Percentiles rank a stretch among this genome's conserved stretches.
phyloP scores from a whole-genome alignment of 2,888 invertebrate genomes.

The Agrypnus murinus region DNA sequence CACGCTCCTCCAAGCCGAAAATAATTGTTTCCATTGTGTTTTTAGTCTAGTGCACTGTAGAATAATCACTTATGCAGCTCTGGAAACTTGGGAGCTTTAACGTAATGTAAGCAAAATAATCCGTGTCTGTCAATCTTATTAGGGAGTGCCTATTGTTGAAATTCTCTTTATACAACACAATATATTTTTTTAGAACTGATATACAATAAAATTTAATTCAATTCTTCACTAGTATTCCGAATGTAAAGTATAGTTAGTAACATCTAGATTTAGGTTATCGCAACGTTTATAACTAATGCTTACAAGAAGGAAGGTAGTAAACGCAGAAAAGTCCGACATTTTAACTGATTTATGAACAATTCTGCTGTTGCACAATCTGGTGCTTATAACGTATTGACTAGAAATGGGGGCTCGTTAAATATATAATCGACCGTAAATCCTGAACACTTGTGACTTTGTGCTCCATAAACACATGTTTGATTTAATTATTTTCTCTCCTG shows the following conservation, averaged over 20 bases:
- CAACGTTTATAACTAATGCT: not conserved
- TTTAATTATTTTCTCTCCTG: conserved; percentile 33
- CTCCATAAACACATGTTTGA: conserved; percentile 35
- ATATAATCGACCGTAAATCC: conserved; percentile 26
- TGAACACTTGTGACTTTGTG: conserved; percentile 31
- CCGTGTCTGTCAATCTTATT: conserved; percentile 11
- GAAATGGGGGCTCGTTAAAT: conserved; percentile 9
- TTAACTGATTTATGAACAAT: conserved; percentile 8
- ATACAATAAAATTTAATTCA: not conserved
- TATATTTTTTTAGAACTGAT: not conserved
- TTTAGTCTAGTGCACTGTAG: conserved; percentile 13
- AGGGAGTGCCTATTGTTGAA: conserved; percentile 9
- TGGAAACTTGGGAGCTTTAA: not conserved
- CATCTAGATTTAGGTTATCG: not conserved
- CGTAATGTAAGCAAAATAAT: conserved; percentile 19
- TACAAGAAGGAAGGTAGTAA: not conserved
- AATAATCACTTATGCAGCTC: conserved; percentile 13
- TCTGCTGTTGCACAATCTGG: conserved; percentile 17
- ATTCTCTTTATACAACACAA: not conserved
- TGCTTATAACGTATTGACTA: not conserved
- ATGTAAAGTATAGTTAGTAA: not conserved
- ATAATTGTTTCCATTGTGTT: conserved; percentile 21
- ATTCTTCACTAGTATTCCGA: not conserved
- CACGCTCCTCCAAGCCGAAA: not conserved
- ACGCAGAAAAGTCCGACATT: not conserved